These are phyloP conservation scores for Phyto melanocephala DNA, from an alignment of 2,888 invertebrate genomes.

Conservation along the genomic window DNA sequence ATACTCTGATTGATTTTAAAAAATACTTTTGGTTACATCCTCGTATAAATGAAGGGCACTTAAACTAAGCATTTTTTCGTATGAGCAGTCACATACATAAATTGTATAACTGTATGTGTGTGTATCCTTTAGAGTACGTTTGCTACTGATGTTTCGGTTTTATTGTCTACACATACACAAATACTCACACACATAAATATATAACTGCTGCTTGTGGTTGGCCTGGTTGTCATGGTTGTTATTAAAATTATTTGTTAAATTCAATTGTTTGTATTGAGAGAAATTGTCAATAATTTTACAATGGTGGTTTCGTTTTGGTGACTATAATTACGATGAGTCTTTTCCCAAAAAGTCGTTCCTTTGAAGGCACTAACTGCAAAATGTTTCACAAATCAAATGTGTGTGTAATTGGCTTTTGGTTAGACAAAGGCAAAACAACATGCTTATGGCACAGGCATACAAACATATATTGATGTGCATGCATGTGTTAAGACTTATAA, in stretches of 20 bases:
- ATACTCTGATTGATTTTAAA: too few species aligned
- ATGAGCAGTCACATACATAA: not conserved
- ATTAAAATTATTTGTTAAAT: constrained; percentile 45
- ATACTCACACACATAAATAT: too few species aligned
- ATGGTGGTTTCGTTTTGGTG: constrained; percentile 3
- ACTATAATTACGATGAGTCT: not conserved
- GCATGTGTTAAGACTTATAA: too few species aligned
- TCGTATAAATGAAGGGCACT: not conserved
- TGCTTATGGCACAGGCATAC: too few species aligned
- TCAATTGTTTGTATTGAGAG: constrained; percentile 32
- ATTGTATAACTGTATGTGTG: not conserved
- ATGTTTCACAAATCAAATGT: not conserved
- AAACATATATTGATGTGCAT: too few species aligned
- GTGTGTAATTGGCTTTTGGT: not conserved
- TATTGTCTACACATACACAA: not conserved
- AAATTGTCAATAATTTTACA: constrained; percentile 5
- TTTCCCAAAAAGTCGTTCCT: not conserved
- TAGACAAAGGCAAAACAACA: not conserved
- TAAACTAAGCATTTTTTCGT: not conserved
- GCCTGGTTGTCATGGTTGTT: constrained; percentile 25
- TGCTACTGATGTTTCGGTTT: not conserved
- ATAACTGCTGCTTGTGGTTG: constrained; percentile 36
- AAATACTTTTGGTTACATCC: not conserved
- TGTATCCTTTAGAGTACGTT: not conserved
- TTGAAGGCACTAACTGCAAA: not conserved